Evolutionary conservation across 2,113 vertebrate genomes (phyloP), one percentile per base, ranked within the genome.

Genomic region (Lasiurus cinereus): DNA sequence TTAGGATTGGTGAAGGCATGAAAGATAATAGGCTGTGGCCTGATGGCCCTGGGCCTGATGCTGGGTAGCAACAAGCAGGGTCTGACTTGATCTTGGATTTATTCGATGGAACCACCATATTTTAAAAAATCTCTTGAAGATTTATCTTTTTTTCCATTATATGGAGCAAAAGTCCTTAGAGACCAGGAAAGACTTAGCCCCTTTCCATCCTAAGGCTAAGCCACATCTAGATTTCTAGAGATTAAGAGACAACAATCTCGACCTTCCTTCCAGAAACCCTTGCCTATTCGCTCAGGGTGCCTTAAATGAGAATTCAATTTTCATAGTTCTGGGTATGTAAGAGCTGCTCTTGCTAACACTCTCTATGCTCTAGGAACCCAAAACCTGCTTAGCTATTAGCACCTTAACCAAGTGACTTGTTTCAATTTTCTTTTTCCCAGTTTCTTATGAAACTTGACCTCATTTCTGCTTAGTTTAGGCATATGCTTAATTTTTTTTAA

Each of bases 131-230:
- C 16, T 12, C 36, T 46, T 86, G 39, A 86, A 86, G 54, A 36
- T 31, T 21, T 67, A 67, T 33, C n/a, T 11, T 11, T 82, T 89
- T 66, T 59, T 43, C 31, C 21, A 48, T 43, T 31, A 31, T 19
- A 67, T 12, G 10, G 3, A 82, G 6, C 3, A 76, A 77, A 22
- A 86, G 33, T 50, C 29, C 48, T 52, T 88, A 46, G 48, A 94
- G 33, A 19, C 50, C 6, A 0, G 31, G 31, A 11, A 39, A 89
- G 15, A 82, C 9, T 36, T 66, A 48, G 39, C 15, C 5, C 24
- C 92, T 59, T 86, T 93, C 39, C 29, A 72, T 82, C 70, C 56
- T 54, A 74, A 86, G 31, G 86, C 33, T 24, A 83, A 94, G 18
- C 15, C 46, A 52, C 31, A n/a, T 6, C n/a, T 74, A 76, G 84